Evolutionary conservation across 2,888 invertebrate species (phyloP).

Genomic region (Zelleria hepariella): DNA sequence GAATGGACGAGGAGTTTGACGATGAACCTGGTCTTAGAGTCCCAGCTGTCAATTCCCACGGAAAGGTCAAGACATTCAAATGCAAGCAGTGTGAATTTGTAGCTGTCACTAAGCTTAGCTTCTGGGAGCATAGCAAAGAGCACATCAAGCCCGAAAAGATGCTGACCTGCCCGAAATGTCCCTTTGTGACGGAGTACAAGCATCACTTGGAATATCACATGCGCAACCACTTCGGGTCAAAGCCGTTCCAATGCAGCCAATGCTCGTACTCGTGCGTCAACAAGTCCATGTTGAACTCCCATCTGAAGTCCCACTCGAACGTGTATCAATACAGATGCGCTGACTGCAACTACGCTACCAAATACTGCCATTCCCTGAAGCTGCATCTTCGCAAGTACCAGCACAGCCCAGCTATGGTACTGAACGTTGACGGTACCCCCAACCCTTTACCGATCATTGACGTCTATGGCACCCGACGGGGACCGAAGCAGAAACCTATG

Average conservation of each 20-base stretch:
- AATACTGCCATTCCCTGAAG: slow-evolving; percentile 98
- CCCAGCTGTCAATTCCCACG: slow-evolving; percentile 81
- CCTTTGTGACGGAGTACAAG: slow-evolving; percentile 98
- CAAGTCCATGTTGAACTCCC: slow-evolving; percentile 99
- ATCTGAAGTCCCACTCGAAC: slow-evolving; percentile 95
- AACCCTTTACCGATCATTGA: slow-evolving; percentile 91
- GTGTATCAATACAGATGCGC: slow-evolving; percentile 94
- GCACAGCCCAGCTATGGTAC: slow-evolving; percentile 91
- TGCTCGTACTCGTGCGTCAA: slow-evolving; percentile 96
- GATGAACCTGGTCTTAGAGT: slow-evolving; percentile 74
- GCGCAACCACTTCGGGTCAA: slow-evolving; percentile 93
- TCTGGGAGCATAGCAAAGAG: slow-evolving; percentile 91
- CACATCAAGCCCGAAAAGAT: slow-evolving; percentile 96
- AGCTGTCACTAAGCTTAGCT: slow-evolving; percentile 89
- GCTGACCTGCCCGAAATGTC: slow-evolving; percentile 91
- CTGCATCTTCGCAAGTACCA: slow-evolving; percentile 92
- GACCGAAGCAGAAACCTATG: slow-evolving; percentile 78
- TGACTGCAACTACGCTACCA: slow-evolving; percentile 96
- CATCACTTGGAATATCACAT: slow-evolving; percentile 98
- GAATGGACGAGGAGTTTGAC: slow-evolving; percentile 60
- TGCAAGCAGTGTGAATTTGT: slow-evolving; percentile 94
- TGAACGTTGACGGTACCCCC: slow-evolving; percentile 90
- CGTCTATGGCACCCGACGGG: slow-evolving; percentile 90
- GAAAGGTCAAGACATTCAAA: slow-evolving; percentile 89
- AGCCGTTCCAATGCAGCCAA: slow-evolving; percentile 94